Conservation (phyloP, 2,113 vertebrate species). For the Tonatia bakeri region DNA sequence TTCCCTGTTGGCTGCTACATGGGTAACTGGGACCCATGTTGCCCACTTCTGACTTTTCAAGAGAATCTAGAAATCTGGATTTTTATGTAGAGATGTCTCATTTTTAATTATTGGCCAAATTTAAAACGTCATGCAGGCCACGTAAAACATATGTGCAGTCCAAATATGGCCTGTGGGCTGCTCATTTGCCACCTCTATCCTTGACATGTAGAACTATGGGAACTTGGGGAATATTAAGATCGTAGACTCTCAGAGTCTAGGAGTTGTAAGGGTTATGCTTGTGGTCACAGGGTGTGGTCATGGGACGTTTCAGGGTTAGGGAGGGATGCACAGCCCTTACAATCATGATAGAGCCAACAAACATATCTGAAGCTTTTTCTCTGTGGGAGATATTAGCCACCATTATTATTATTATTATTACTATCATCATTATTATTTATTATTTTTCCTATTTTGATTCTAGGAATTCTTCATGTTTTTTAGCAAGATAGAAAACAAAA, state of each 20-base stretch:
- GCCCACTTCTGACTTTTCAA: not conserved
- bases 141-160: not conserved
- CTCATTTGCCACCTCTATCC: not conserved
- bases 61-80: not conserved
- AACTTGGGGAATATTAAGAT: not conserved
- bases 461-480: not conserved
- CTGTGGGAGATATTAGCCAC: no score
- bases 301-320: not conserved
- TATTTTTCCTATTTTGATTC: not conserved
- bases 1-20: not conserved
- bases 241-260: not conserved
- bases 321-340: not conserved
- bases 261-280: not conserved
- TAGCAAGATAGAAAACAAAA: slow-evolving; percentile 25
- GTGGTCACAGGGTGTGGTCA: not conserved
- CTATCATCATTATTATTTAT: no score
- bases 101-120: not conserved
- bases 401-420: not conserved
- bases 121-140: not conserved
- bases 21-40: not conserved
- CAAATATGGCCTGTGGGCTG: not conserved
- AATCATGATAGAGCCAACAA: not conserved
- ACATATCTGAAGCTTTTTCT: not conserved
- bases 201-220: not conserved
- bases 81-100: not conserved